Base-by-base conservation (phyloP, 2,888 invertebrate genomes). In the Tenthredo livida region DNA sequence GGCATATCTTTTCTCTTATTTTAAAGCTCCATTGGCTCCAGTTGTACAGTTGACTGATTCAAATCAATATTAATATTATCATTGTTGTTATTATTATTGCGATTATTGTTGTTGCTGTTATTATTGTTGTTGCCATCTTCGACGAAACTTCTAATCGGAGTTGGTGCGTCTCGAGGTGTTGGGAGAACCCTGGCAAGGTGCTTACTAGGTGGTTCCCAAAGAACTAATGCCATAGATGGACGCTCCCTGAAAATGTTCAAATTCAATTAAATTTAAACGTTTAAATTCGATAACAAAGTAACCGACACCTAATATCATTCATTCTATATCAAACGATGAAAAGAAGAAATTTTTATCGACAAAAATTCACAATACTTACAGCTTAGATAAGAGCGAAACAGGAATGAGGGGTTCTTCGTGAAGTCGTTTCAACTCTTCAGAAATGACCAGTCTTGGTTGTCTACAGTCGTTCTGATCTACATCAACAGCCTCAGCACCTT, bases 151-250 rank as follows among this genome's bases (percentile, higher is more conserved):
- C 89, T 88, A 40, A 88, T 87, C n/a, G 89, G 87, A 2, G 87
- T 86, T n/a, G 87, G 89, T 40, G 89, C 88, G 72, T 90, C 87
- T 12, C 89, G 88, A 10, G 87, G 84, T 6, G 86, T 87, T 1
- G 91, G 87, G 3, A 92, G 86, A 37, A 91, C 86, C 73, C 90
- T 90, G 1, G 12, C 83, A 94, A 93, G 94, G 95, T 90, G 93
- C 87, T 94, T 94, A 40, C 95, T 95, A 84, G 96, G 96, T 0
- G 97, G 97, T 90, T 97, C 96, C 97, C 97, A 97, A 12, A 97
- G 95, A 1, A 97, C 97, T 87, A 97, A 91, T 4, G 97, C 97
- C 93, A 97, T 97, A 89, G 96, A 96, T 0, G 97, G 97, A 90
- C 96, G 95, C 89, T 96, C 96, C 88, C 95, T 96, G 86, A 89